Evolutionary conservation across 2,888 invertebrate species (phyloP), one percentile per base, ranked within the genome.

Genomic region (Habrosyne pyritoides): DNA sequence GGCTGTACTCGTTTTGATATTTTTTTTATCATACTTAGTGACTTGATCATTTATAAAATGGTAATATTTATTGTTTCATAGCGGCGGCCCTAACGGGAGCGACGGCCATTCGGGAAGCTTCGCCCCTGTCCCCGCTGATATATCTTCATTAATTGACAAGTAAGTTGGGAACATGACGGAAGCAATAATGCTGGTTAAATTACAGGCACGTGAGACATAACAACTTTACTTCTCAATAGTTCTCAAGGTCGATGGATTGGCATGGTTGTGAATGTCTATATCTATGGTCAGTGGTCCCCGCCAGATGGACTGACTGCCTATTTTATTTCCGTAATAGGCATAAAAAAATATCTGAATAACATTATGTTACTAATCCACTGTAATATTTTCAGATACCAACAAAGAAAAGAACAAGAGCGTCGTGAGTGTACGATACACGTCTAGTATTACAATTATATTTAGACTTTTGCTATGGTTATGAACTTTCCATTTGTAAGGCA

Each of bases 371-470:
- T 33, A 18, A 47, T 21, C 18, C 53, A 46, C 28, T 48, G 60
- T 61, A 59, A 68, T 56, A 63, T 71, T 88, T 84, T 42, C 89
- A 95, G 95, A 83, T 95, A 95, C 81, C 95, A 95, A 74, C 95
- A 95, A 83, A 94, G 95, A 74, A 95, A 95, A 84, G 95, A 95
- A 79, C 95, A 95, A 80, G 95, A 96, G 78, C 93, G 95, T 62
- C 94, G 95, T 81, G 95, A 96, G 84, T 95, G 95, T 84, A 95
- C 95, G 64, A 95, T 96, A 81, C 96, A 95, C 80, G 95, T 96
- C 82, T 95, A 94, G 93, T 82, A 79, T 67, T 72, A 69, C n/a
- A 71, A 66, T 71, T 55, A 64, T 67, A 69, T 58, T 60, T 68
- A 73, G 56, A 60, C 54, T 61, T 49, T 48, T 48, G 5, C n/a